These are phyloP conservation scores for Macrophya alboannulata DNA, from an alignment of 2,888 invertebrate species.

Conservation along the genomic window DNA sequence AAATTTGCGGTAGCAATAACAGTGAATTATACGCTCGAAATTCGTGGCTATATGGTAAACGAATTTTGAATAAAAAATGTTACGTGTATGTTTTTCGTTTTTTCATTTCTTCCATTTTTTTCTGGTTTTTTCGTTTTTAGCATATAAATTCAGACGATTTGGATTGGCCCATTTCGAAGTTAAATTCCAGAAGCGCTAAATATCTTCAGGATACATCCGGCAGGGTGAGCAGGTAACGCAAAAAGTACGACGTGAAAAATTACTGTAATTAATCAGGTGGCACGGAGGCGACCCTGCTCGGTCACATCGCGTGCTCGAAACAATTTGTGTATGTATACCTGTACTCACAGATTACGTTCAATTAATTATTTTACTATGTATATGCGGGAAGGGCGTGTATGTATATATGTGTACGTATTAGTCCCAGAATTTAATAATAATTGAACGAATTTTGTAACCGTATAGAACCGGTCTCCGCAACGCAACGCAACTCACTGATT, in stretches of 20 bases:
- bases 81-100: background rate
- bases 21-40: background rate
- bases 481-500: background rate
- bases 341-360: conserved; percentile 51
- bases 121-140: background rate
- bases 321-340: conserved; percentile 28
- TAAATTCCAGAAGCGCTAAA: conserved; percentile 11
- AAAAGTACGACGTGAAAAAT: conserved; percentile 32
- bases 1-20: background rate
- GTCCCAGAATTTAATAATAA: conserved; percentile 34
- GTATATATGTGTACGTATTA: background rate
- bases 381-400: no score
- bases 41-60: background rate
- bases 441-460: conserved; percentile 23
- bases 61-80: background rate
- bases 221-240: background rate
- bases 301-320: conserved; percentile 52
- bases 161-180: background rate
- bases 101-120: no score
- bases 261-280: conserved; percentile 49
- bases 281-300: conserved; percentile 16
- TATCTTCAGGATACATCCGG: background rate
- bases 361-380: conserved; percentile 51
- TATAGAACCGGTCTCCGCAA: background rate
- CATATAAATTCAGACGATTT: background rate